A percentile compares a stretch with the other conserved stretches of the same genome.
Evolutionary conservation across 2,888 invertebrate species (phyloP).

Genomic region (Branchellion lobata): DNA sequence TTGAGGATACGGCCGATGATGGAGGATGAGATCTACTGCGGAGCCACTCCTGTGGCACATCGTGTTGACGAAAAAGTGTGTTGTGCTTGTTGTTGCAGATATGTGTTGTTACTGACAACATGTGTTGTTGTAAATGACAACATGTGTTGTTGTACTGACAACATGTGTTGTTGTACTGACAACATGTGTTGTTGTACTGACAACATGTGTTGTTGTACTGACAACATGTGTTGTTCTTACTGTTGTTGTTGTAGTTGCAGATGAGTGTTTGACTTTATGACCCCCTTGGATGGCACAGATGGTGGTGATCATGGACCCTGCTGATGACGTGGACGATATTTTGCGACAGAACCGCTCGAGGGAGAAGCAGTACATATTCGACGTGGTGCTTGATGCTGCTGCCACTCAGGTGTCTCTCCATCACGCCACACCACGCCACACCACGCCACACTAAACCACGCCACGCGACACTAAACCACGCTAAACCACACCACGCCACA

Average conservation of each 20-base stretch:
- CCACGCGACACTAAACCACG: no score
- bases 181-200: no score
- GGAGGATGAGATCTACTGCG: slow-evolving; percentile 69
- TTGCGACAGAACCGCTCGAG: slow-evolving; percentile 71
- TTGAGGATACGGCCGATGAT: slow-evolving; percentile 83
- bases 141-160: no score
- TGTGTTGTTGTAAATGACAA: not conserved
- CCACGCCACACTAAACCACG: no score
- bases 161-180: no score
- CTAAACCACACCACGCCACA: no score
- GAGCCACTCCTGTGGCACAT: slow-evolving; percentile 72
- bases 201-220: no score
- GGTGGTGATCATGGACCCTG: slow-evolving; percentile 71
- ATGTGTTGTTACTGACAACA: not conserved
- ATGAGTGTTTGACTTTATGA: no score
- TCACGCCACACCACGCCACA: not conserved
- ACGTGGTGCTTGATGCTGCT: slow-evolving; percentile 82
- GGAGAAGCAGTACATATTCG: slow-evolving; percentile 84
- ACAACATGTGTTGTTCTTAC: no score
- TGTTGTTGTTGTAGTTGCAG: no score
- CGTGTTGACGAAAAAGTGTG: slow-evolving; percentile 77
- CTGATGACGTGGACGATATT: slow-evolving; percentile 67
- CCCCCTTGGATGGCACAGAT: no score
- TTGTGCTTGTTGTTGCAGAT: slow-evolving; percentile 1
- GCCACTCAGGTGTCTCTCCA: slow-evolving; percentile 74